A percentile compares a stretch with the other conserved stretches of the same genome.
phyloP scores from a whole-genome alignment of 2,888 invertebrate species.

The Orgyia antiqua region DNA sequence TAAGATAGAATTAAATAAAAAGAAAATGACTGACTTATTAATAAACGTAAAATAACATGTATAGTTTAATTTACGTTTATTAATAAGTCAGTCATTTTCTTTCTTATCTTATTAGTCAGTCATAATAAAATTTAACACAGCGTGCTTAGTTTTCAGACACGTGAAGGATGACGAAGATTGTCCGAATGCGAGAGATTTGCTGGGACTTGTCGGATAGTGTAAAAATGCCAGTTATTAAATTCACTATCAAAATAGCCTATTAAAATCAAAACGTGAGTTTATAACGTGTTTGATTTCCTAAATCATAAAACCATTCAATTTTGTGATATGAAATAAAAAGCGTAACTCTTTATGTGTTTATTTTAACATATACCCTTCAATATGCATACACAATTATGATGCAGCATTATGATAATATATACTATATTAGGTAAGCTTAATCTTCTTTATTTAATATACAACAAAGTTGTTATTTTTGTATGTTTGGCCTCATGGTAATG shows the following conservation, averaged over 20 bases:
- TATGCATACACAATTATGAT: constrained; percentile 32
- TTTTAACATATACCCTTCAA: constrained; percentile 2
- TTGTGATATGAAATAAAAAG: constrained; percentile 11
- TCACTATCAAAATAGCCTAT: not conserved
- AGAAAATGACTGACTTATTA: too few relatives aligned
- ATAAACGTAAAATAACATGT: too few relatives aligned
- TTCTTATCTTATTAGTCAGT: too few relatives aligned
- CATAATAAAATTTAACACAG: too few relatives aligned
- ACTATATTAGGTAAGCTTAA: constrained; percentile 38
- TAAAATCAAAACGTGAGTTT: not conserved
- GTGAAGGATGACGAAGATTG: constrained; percentile 63
- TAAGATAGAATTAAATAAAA: too few relatives aligned
- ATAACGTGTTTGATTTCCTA: constrained; percentile 4
- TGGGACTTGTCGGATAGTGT: constrained; percentile 34
- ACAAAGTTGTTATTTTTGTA: too few relatives aligned
- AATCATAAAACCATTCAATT: constrained; percentile 13
- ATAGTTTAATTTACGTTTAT: too few relatives aligned
- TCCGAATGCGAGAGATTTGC: constrained; percentile 52
- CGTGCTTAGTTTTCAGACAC: constrained; percentile 59
- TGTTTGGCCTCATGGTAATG: too few relatives aligned
- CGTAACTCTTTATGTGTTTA: constrained; percentile 10
- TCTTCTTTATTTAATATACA: too few relatives aligned
- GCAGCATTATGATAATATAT: constrained; percentile 39
- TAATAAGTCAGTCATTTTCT: too few relatives aligned
- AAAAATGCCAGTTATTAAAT: not conserved